These are phyloP conservation scores for Coelinius sp. DNA, from an alignment of 2,888 invertebrate species.

Conservation along the genomic window DNA sequence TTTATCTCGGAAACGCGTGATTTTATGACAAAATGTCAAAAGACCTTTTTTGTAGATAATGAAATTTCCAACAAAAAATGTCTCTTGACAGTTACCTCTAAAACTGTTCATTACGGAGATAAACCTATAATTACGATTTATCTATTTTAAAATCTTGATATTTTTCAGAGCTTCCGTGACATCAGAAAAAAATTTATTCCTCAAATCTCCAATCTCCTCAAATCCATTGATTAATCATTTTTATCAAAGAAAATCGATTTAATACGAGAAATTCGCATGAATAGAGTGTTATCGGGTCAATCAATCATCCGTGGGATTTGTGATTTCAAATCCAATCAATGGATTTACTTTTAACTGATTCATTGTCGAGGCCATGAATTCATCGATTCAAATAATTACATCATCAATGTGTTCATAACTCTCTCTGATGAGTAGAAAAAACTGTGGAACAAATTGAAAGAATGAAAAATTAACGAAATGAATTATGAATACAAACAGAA, in stretches of 20 bases:
- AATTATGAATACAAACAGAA: background rate
- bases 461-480: background rate
- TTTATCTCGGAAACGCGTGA: too few relatives aligned
- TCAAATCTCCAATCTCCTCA: too few relatives aligned
- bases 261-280: background rate
- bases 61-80: too few relatives aligned
- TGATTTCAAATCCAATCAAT: background rate
- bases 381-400: background rate
- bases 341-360: background rate
- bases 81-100: too few relatives aligned
- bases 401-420: background rate
- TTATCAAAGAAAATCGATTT: background rate
- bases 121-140: too few relatives aligned
- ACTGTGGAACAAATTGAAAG: background rate
- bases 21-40: too few relatives aligned
- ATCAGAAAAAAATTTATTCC: background rate
- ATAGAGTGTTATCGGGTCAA: background rate
- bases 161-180: background rate
- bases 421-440: background rate
- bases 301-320: constrained; percentile 2
- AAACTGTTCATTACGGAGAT: too few relatives aligned
- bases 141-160: too few relatives aligned
- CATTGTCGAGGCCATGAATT: background rate
- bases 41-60: too few relatives aligned
- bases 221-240: background rate